These are phyloP conservation scores for Chascanopsetta lugubris DNA, from an alignment of 2,113 vertebrate species.

Conservation along the genomic window DNA sequence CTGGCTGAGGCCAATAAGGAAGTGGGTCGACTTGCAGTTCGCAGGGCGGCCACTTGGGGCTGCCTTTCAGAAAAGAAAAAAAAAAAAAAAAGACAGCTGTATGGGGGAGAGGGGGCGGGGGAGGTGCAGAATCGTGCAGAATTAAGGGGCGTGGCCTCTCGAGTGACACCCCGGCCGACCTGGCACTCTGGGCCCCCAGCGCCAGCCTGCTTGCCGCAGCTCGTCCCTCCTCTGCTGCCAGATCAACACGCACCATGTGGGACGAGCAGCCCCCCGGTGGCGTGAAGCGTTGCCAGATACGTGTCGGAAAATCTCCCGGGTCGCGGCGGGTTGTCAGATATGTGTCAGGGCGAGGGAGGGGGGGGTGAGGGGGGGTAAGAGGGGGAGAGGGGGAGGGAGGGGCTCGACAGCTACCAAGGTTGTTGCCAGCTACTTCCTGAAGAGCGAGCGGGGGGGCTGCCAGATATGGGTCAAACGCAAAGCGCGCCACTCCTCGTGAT, in stretches of 20 bases:
- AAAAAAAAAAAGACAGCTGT: too few relatives aligned
- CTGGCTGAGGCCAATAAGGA: too few relatives aligned
- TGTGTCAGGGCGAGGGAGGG: too few relatives aligned
- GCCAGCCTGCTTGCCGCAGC: conserved; percentile 28
- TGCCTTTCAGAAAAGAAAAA: too few relatives aligned
- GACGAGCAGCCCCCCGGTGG: conserved; percentile 42
- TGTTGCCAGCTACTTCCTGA: conserved; percentile 35
- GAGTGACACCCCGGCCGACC: too few relatives aligned
- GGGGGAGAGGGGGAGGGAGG: background rate
- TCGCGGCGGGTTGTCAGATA: conserved; percentile 47
- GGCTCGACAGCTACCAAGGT: conserved; percentile 25
- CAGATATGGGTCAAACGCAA: conserved; percentile 17
- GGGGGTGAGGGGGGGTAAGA: too few relatives aligned
- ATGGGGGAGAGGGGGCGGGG: too few relatives aligned
- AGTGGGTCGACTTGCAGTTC: too few relatives aligned
- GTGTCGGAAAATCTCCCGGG: conserved; percentile 49
- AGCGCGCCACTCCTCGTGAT: background rate
- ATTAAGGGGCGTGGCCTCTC: too few relatives aligned
- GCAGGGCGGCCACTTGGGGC: too few relatives aligned
- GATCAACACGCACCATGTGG: conserved; percentile 50
- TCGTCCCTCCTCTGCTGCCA: conserved; percentile 25
- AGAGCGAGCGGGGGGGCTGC: conserved; percentile 5
- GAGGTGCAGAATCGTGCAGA: too few relatives aligned
- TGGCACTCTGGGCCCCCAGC: conserved; percentile 36
- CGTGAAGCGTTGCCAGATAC: conserved; percentile 54